A percentile compares a stretch with the other conserved stretches of the same genome.
These are phyloP conservation scores for Heliconius himera DNA, from an alignment of 1,140 invertebrate genomes.

Conservation along the genomic window DNA sequence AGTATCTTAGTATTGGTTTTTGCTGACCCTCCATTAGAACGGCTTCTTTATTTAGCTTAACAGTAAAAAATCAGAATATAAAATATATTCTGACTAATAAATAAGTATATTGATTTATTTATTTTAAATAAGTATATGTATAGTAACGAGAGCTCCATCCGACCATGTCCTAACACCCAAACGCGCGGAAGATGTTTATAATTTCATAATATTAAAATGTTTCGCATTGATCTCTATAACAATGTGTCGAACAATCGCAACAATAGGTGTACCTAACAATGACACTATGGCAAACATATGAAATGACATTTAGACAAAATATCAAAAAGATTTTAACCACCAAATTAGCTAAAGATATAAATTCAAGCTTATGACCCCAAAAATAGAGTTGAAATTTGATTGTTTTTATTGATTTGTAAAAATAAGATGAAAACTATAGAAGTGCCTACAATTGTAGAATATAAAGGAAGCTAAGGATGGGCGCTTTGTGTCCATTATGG, in stretches of 20 bases:
- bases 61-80: no score
- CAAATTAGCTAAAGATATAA: not conserved
- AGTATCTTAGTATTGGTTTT: no score
- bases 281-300: constrained; percentile 77
- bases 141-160: not conserved
- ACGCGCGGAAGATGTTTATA: constrained; percentile 76
- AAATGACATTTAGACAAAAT: constrained; percentile 58
- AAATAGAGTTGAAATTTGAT: not conserved
- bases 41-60: no score
- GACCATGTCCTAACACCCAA: constrained; percentile 39
- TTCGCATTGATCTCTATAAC: constrained; percentile 74
- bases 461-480: constrained; percentile 78
- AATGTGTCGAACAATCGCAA: constrained; percentile 70
- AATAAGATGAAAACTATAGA: constrained; percentile 17
- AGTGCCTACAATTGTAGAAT: constrained; percentile 65
- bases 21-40: no score
- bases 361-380: constrained; percentile 14
- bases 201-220: constrained; percentile 81
- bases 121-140: no score
- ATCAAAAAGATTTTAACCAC: constrained; percentile 38
- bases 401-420: not conserved
- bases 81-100: no score
- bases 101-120: no score
- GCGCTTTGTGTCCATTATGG: constrained; percentile 74
- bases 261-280: constrained; percentile 79